phyloP scores from a whole-genome alignment of 2,888 invertebrate species.

The Chymomyza amoena region DNA sequence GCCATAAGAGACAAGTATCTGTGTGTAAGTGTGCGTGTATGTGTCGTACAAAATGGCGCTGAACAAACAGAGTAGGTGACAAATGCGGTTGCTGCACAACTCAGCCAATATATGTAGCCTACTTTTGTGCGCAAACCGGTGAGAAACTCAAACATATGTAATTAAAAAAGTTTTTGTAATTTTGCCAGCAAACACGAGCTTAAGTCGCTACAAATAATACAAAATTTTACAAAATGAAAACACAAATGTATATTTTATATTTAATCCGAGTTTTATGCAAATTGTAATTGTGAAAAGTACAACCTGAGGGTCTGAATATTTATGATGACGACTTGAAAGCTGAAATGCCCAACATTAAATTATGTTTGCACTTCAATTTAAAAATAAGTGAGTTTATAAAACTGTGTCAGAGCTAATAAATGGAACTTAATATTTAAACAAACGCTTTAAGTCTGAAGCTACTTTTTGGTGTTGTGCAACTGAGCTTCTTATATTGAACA shows the following conservation, averaged over 20 bases:
- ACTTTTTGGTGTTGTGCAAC: too few relatives aligned
- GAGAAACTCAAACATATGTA: constrained; percentile 27
- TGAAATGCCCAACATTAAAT: background rate
- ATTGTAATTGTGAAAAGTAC: constrained; percentile 53
- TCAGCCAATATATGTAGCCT: background rate
- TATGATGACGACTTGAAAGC: background rate
- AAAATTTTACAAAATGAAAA: constrained; percentile 1
- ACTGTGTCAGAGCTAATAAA: background rate
- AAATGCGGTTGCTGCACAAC: constrained; percentile 7
- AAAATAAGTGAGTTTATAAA: background rate
- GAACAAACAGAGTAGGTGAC: background rate
- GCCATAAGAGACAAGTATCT: background rate
- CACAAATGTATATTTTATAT: constrained; percentile 23
- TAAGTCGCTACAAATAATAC: background rate
- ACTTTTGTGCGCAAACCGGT: constrained; percentile 1
- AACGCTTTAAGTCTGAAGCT: too few relatives aligned
- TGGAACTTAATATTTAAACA: too few relatives aligned
- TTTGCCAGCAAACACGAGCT: constrained; percentile 13
- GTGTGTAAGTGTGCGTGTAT: background rate
- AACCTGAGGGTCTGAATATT: background rate
- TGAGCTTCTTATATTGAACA: too few relatives aligned
- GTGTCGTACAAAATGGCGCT: background rate
- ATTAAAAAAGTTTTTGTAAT: constrained; percentile 67
- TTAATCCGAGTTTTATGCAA: constrained; percentile 56
- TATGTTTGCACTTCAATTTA: background rate